A percentile compares a stretch with the other conserved stretches of the same genome.
These are phyloP conservation scores for Glyptemys insculpta DNA, from an alignment of 2,797 vertebrate genomes.

Conservation along the genomic window DNA sequence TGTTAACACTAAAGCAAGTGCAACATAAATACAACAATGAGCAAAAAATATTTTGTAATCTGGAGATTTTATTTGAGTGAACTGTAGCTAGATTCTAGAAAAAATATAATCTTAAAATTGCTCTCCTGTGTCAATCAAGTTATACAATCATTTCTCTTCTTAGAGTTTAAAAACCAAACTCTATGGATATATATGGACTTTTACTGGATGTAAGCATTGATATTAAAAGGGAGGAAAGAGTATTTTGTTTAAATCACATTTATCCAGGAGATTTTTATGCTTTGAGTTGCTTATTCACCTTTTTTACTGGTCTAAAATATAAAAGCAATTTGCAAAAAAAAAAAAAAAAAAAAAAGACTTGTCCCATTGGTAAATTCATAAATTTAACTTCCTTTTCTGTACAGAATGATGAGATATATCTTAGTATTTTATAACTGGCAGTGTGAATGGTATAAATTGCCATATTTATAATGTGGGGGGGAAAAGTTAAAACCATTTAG, in stretches of 20 bases:
- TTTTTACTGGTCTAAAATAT: slow-evolving; percentile 28
- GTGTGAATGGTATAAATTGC: slow-evolving; percentile 39
- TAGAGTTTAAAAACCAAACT: slow-evolving; percentile 32
- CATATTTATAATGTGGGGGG: slow-evolving; percentile 38
- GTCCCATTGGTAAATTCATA: slow-evolving; percentile 13
- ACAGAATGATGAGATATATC: slow-evolving; percentile 45
- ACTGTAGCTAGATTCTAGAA: slow-evolving; percentile 26
- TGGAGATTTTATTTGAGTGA: slow-evolving; percentile 59
- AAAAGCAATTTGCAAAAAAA: slow-evolving; percentile 20
- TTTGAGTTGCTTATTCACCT: slow-evolving; percentile 7
- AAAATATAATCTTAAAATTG: slow-evolving; percentile 48
- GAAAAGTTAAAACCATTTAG: slow-evolving; percentile 27
- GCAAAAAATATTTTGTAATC: slow-evolving; percentile 50
- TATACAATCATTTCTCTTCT: neutral
- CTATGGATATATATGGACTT: neutral
- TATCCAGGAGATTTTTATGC: neutral
- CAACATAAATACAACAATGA: slow-evolving; percentile 58
- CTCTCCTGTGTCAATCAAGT: slow-evolving; percentile 15
- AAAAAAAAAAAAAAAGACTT: slow-evolving; percentile 21
- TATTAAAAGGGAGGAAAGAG: slow-evolving; percentile 27
- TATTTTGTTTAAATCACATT: slow-evolving; percentile 30
- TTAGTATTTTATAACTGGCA: slow-evolving; percentile 48
- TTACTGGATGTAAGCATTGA: neutral
- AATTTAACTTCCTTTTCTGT: slow-evolving; percentile 51
- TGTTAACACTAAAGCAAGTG: slow-evolving; percentile 51